A percentile compares a stretch with the other conserved stretches of the same genome.
Evolutionary conservation across 2,888 invertebrate genomes (phyloP).

Genomic region (Rhyacophila evoluta): DNA sequence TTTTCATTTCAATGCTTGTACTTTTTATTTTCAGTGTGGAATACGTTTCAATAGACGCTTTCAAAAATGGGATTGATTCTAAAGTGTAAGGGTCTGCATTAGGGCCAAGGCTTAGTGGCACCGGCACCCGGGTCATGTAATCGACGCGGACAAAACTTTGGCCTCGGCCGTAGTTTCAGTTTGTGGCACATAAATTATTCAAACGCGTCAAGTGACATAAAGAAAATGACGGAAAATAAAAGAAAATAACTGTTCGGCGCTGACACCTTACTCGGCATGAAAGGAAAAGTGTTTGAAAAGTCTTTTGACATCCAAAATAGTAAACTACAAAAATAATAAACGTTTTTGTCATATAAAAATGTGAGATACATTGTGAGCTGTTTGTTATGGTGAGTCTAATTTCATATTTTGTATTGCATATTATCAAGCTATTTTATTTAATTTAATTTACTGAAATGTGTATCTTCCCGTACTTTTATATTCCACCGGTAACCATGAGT

Average conservation of each 20-base stretch:
- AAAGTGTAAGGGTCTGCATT: background rate
- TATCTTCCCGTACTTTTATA: no score
- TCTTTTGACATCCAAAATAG: background rate
- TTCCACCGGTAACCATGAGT: no score
- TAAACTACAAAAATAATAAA: background rate
- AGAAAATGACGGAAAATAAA: conserved; percentile 26
- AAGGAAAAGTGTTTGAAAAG: conserved; percentile 12
- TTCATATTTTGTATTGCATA: no score
- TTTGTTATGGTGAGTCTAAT: conserved; percentile 2
- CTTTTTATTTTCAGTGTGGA: background rate
- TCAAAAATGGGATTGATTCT: conserved; percentile 12
- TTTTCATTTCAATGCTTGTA: background rate
- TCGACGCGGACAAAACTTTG: background rate
- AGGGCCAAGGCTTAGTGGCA: background rate
- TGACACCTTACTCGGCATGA: background rate
- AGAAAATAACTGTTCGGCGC: background rate
- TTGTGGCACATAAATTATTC: conserved; percentile 39
- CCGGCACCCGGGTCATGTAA: background rate
- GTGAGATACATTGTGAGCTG: background rate
- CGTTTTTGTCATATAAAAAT: conserved; percentile 11
- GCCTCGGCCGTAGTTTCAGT: conserved; percentile 23
- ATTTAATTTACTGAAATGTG: no score
- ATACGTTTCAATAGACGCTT: background rate
- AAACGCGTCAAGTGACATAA: conserved; percentile 23
- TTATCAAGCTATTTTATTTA: background rate